phyloP scores from a whole-genome alignment of 1,140 invertebrate species.

The Drosophila watanabei region DNA sequence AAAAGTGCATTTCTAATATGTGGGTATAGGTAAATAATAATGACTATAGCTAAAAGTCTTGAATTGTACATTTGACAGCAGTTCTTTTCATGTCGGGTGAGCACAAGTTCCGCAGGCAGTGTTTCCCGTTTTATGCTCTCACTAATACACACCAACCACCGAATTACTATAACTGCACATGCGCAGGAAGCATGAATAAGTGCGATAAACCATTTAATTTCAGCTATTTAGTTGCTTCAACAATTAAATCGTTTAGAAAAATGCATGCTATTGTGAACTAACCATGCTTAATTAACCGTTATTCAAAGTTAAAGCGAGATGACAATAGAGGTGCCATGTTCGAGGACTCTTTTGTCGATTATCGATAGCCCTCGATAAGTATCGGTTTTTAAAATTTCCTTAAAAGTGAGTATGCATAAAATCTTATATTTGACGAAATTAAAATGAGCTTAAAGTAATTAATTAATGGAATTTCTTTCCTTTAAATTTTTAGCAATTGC shows the following conservation, averaged over 20 bases:
- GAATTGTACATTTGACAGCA: neutral
- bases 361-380: constrained; percentile 20
- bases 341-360: neutral
- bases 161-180: constrained; percentile 57
- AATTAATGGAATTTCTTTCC: neutral
- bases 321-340: neutral
- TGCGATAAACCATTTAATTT: constrained; percentile 37
- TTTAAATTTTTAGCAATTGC: no score
- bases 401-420: neutral
- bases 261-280: neutral
- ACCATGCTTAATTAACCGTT: constrained; percentile 6
- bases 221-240: constrained; percentile 2
- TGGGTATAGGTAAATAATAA: neutral
- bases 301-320: neutral
- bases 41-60: neutral
- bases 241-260: constrained; percentile 15
- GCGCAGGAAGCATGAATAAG: constrained; percentile 61
- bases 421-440: neutral
- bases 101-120: constrained; percentile 6
- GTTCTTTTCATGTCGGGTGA: neutral
- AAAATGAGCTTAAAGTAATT: neutral
- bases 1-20: neutral
- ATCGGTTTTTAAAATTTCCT: constrained; percentile 14
- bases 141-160: constrained; percentile 39
- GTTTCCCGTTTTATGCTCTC: constrained; percentile 46